Conservation (phyloP, 2,113 vertebrate genomes). For the Piaya cayana region DNA sequence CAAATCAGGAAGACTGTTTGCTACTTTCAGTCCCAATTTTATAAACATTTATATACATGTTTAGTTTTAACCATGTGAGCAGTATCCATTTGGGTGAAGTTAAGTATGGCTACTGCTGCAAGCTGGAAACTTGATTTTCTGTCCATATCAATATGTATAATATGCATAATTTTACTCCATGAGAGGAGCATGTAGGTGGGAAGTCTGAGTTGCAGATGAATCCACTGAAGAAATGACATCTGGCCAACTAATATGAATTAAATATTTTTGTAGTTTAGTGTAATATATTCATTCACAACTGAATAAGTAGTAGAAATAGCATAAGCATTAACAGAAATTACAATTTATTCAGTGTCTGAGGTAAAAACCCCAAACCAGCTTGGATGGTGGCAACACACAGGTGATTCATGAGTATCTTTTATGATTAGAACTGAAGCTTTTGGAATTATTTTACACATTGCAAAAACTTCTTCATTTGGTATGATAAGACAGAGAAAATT, state of each 20-base stretch:
- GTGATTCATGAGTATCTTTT: slow-evolving; percentile 24
- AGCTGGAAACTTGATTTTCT: slow-evolving; percentile 32
- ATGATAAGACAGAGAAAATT: not conserved
- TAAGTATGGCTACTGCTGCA: slow-evolving; percentile 5
- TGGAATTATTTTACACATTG: not conserved
- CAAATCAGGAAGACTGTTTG: slow-evolving; percentile 28
- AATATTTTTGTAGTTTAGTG: slow-evolving; percentile 37
- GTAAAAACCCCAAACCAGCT: slow-evolving; percentile 6
- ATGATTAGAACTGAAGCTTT: slow-evolving; percentile 17
- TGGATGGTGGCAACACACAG: not conserved
- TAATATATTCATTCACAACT: slow-evolving; percentile 31
- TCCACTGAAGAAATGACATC: slow-evolving; percentile 42
- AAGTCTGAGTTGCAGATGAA: not conserved
- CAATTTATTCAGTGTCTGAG: slow-evolving; percentile 49
- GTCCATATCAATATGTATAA: slow-evolving; percentile 34
- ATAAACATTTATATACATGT: slow-evolving; percentile 46
- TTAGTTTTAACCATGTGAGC: slow-evolving; percentile 34
- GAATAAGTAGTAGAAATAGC: slow-evolving; percentile 32
- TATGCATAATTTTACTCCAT: slow-evolving; percentile 32
- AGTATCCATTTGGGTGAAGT: slow-evolving; percentile 6
- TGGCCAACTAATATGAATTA: slow-evolving; percentile 22
- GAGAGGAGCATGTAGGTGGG: slow-evolving; percentile 25
- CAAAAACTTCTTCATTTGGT: not conserved
- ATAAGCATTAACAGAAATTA: slow-evolving; percentile 31
- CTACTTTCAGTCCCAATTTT: slow-evolving; percentile 26